A percentile compares a stretch with the other conserved stretches of the same genome.
These are phyloP conservation scores for Macrotus californicus DNA, from an alignment of 2,113 vertebrate species.

Conservation along the genomic window DNA sequence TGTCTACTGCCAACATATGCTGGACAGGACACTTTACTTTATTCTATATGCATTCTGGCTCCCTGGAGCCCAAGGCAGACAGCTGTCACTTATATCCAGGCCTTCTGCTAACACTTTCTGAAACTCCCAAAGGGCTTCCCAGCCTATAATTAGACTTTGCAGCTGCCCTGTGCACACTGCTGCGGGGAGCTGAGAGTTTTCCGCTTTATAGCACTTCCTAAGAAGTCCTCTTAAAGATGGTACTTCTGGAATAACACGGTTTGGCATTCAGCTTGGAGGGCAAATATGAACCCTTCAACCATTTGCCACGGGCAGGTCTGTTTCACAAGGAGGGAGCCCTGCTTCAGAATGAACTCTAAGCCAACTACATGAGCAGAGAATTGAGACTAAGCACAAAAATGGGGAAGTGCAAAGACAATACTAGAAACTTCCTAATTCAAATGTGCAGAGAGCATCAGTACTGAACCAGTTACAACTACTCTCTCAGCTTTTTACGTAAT, in stretches of 20 bases:
- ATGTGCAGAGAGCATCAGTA: not conserved
- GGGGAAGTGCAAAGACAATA: not conserved
- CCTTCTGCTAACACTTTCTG: constrained; percentile 75
- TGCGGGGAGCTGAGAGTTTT: constrained; percentile 50
- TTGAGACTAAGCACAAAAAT: not conserved
- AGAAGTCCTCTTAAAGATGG: constrained; percentile 52
- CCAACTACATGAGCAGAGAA: not conserved
- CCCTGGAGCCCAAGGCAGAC: constrained; percentile 71
- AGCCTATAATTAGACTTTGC: constrained; percentile 84
- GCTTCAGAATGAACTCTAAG: not conserved
- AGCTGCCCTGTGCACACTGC: constrained; percentile 70
- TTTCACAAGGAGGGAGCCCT: not conserved
- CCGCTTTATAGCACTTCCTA: constrained; percentile 45
- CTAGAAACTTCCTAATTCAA: not conserved
- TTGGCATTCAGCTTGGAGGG: constrained; percentile 15
- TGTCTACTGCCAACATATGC: constrained; percentile 44
- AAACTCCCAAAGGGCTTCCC: constrained; percentile 79
- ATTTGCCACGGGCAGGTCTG: not conserved
- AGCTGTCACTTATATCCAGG: constrained; percentile 78
- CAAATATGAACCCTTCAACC: constrained; percentile 25
- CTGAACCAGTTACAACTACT: not conserved
- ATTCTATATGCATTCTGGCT: constrained; percentile 53
- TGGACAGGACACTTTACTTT: constrained; percentile 56
- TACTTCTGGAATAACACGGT: not conserved
- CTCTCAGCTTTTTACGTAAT: not conserved